A percentile compares a stretch with the other conserved stretches of the same genome.
phyloP scores from a whole-genome alignment of 2,888 invertebrate genomes.

The Cantharis nigra region DNA sequence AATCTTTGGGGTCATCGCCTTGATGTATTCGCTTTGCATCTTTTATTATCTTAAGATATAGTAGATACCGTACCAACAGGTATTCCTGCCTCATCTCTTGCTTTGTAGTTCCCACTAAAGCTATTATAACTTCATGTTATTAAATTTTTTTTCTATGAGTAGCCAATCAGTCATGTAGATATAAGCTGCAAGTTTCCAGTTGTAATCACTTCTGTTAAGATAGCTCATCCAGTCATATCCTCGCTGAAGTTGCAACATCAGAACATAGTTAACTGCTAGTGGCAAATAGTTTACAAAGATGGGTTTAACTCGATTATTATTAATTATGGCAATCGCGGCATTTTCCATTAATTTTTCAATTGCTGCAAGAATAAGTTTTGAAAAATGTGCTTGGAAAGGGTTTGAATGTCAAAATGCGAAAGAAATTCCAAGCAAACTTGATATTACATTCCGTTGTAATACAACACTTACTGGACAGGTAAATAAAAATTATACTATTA shows the following conservation, averaged over 20 bases:
- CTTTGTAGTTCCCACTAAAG: not conserved
- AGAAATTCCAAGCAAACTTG: conserved; percentile 21
- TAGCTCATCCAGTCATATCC: not conserved
- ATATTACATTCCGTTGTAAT: conserved; percentile 26
- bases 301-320: not conserved
- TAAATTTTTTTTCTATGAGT: not conserved
- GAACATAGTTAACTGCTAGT: not conserved
- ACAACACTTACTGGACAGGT: conserved; percentile 26
- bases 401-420: conserved; percentile 23
- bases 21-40: not conserved
- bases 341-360: not conserved
- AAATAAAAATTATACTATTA: conserved; percentile 10
- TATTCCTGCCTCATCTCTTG: not conserved
- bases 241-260: not conserved
- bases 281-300: not conserved
- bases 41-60: not conserved
- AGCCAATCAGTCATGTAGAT: not conserved
- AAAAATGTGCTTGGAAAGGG: conserved; percentile 31
- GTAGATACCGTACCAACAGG: not conserved
- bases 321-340: not conserved
- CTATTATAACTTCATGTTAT: not conserved
- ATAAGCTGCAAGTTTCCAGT: conserved; percentile 4
- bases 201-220: conserved; percentile 1
- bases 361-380: conserved; percentile 19
- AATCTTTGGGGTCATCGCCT: not conserved